Percentiles rank a stretch among this genome's conserved stretches.
phyloP scores from a whole-genome alignment of 2,888 invertebrate species.

The Ceriagrion tenellum region DNA sequence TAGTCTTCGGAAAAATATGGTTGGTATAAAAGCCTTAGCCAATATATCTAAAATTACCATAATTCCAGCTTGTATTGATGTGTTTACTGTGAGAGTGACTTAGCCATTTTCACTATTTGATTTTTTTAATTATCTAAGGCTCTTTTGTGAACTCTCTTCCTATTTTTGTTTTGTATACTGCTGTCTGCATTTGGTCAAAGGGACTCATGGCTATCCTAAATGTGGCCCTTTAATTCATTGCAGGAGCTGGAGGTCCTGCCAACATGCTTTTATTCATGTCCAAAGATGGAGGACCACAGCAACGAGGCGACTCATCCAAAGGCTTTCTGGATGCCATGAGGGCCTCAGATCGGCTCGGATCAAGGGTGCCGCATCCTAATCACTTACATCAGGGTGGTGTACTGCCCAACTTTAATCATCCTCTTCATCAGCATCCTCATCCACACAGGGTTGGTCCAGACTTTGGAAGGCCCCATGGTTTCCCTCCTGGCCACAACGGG shows the following conservation, averaged over 20 bases:
- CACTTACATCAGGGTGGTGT: slow-evolving; percentile 10
- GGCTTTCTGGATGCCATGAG: slow-evolving; percentile 58
- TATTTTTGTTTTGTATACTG: too few relatives aligned
- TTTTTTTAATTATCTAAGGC: too few relatives aligned
- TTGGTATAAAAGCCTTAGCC: too few relatives aligned
- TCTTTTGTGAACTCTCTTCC: too few relatives aligned
- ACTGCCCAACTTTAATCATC: slow-evolving; percentile 49
- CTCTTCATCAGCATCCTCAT: slow-evolving; percentile 42
- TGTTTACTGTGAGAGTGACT: too few relatives aligned
- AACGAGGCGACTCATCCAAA: slow-evolving; percentile 22
- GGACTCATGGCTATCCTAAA: not conserved
- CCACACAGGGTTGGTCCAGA: slow-evolving; percentile 53
- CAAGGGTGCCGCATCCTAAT: slow-evolving; percentile 36
- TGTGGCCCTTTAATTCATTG: not conserved
- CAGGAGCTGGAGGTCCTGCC: slow-evolving; percentile 68
- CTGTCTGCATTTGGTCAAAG: too few relatives aligned
- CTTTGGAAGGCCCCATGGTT: slow-evolving; percentile 48
- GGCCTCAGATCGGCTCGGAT: not conserved
- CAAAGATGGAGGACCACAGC: slow-evolving; percentile 50
- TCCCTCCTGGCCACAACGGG: slow-evolving; percentile 27
- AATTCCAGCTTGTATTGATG: too few relatives aligned
- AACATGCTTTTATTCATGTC: slow-evolving; percentile 69
- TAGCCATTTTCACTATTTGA: too few relatives aligned
- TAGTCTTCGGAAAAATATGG: too few relatives aligned
- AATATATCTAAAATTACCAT: too few relatives aligned